Conservation (phyloP, 1,140 invertebrate genomes). For the Heliothis virescens region DNA sequence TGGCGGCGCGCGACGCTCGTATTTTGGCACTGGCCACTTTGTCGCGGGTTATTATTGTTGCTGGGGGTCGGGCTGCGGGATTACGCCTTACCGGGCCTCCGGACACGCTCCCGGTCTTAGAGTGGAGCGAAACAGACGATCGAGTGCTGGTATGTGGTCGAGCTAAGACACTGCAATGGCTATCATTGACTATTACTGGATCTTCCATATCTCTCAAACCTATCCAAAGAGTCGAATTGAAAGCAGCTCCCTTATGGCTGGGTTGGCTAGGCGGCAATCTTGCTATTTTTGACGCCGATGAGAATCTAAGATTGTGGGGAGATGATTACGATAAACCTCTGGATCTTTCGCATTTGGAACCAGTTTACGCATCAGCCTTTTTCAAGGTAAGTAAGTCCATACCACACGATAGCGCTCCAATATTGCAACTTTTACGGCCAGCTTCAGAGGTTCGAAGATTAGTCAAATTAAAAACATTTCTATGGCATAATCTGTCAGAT, state of each 20-base stretch:
- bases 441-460: no score
- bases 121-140: conserved; percentile 89
- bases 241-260: conserved; percentile 94
- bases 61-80: conserved; percentile 82
- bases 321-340: conserved; percentile 95
- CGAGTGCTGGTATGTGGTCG: conserved; percentile 75
- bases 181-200: conserved; percentile 89
- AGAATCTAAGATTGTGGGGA: conserved; percentile 95
- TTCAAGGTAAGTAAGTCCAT: conserved; percentile 90
- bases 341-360: conserved; percentile 93
- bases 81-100: conserved; percentile 85
- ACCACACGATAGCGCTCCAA: conserved; percentile 4
- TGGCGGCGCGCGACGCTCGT: conserved; percentile 76
- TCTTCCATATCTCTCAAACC: conserved; percentile 92
- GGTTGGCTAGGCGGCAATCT: conserved; percentile 97
- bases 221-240: conserved; percentile 89
- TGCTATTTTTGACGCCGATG: conserved; percentile 93
- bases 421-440: background rate
- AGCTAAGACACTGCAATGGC: conserved; percentile 73
- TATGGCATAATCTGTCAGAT: no score
- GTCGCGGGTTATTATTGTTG: conserved; percentile 96
- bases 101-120: conserved; percentile 93
- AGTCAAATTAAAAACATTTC: no score
- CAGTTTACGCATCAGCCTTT: conserved; percentile 97
- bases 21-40: conserved; percentile 97